Evolutionary conservation across 30 jellyfish, hydroid and myxozoan species (phyloP).

Genomic region (Hydra vulgaris): DNA sequence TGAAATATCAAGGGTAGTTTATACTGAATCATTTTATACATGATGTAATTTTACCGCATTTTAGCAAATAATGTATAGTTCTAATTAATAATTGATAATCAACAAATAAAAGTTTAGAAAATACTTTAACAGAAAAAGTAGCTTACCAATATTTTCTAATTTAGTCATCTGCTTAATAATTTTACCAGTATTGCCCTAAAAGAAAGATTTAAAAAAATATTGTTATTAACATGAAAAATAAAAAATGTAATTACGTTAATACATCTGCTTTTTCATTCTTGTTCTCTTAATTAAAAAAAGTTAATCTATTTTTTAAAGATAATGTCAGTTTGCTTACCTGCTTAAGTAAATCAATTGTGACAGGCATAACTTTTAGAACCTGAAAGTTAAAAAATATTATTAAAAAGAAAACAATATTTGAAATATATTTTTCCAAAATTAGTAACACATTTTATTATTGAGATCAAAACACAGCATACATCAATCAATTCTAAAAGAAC

Average conservation of each 20-base stretch:
- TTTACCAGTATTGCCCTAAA: constrained; percentile 81
- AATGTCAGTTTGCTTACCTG: too few relatives aligned
- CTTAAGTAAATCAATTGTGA: constrained; percentile 61
- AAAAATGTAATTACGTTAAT: background rate
- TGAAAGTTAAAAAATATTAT: constrained; percentile 15
- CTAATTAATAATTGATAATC: too few relatives aligned
- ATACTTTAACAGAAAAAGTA: too few relatives aligned
- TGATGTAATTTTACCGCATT: background rate
- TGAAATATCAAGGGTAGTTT: background rate
- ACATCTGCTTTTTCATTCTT: too few relatives aligned
- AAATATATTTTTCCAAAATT: background rate
- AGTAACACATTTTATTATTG: background rate
- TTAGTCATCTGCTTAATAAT: constrained; percentile 64
- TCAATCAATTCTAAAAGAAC: constrained; percentile 64
- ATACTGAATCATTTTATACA: too few relatives aligned
- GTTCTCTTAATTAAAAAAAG: too few relatives aligned
- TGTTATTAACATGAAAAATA: background rate
- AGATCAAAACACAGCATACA: too few relatives aligned
- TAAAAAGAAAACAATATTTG: background rate
- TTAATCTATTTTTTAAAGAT: too few relatives aligned
- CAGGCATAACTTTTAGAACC: constrained; percentile 71
- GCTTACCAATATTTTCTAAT: constrained; percentile 50
- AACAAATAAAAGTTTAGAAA: too few relatives aligned
- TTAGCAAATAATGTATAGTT: too few relatives aligned
- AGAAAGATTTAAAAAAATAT: background rate